phyloP scores from a whole-genome alignment of 2,113 vertebrate species.

The Redunca redunca region DNA sequence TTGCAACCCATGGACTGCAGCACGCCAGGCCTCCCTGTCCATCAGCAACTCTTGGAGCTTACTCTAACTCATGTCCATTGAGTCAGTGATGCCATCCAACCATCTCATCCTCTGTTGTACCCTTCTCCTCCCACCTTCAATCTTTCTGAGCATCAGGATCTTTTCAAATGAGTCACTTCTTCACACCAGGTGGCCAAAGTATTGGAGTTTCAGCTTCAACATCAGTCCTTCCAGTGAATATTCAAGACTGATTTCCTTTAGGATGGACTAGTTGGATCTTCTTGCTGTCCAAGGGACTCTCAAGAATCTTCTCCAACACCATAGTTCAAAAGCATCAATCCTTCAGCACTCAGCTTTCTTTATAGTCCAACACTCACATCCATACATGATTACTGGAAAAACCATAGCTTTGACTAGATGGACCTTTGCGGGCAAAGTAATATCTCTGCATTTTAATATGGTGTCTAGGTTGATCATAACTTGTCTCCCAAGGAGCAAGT shows the following conservation, averaged over 20 bases:
- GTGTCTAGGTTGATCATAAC: neutral
- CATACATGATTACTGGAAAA: neutral
- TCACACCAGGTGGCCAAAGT: neutral
- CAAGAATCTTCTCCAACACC: neutral
- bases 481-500: neutral
- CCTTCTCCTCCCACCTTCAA: neutral
- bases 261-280: neutral
- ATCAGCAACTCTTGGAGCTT: neutral
- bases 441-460: neutral
- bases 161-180: neutral
- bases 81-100: neutral
- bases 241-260: neutral
- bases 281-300: neutral
- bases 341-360: neutral
- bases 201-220: neutral
- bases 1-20: neutral
- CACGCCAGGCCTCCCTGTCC: neutral
- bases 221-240: neutral
- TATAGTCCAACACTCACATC: neutral
- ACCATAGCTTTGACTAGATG: neutral
- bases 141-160: neutral
- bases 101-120: neutral
- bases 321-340: neutral
- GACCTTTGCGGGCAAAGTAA: neutral
- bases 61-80: neutral